Evolutionary conservation across 2,888 invertebrate species (phyloP), one percentile per base, ranked within the genome.

Genomic region (Caenorhabditis japonica): DNA sequence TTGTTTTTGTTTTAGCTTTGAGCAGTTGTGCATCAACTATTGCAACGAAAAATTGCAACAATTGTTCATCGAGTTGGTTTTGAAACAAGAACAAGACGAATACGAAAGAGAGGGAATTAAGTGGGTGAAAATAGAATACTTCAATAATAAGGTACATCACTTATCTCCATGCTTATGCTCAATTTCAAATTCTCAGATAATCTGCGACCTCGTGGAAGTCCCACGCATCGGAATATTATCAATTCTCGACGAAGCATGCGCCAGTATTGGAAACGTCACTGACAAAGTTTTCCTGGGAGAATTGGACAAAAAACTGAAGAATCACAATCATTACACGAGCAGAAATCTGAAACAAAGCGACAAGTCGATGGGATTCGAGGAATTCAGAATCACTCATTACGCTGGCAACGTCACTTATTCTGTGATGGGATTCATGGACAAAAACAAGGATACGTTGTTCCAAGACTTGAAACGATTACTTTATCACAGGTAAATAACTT

Each of bases 21-120:
- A 97, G 89, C 97, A 97, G 90, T 95, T 97, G 89, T 97, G 97
- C 89, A 97, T 97, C 87, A 97, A 97, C 90, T 97, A 97, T 89
- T 97, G 97, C 88, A 97, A 97, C 88, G 97, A 97, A 90, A 97
- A 97, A 88, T 90, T 97, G 78, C 97, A 97, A 88, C 97, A 97
- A 89, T 90, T 97, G 34, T 97, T 97, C 88, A 97, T 97, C 86
- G 97, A 97, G 89, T 90, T 99, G 89, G 97, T 97, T 30, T 89
- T 99, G 75, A 95, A 96, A 87, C 97, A 96, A 88, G 97, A 99
- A 88, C 97, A 99, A 87, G 97, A 97, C 88, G 97, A 97, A 88
- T 99, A 99, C 88, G 91, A 92, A 78, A 91, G 92, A 25, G 97
- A 99, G 88, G 97, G 97, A 55, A 97, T 99, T 86, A 74, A 73